These are phyloP conservation scores for Aphelenchoides avenae DNA, from an alignment of 1,140 invertebrate species.

Conservation along the genomic window DNA sequence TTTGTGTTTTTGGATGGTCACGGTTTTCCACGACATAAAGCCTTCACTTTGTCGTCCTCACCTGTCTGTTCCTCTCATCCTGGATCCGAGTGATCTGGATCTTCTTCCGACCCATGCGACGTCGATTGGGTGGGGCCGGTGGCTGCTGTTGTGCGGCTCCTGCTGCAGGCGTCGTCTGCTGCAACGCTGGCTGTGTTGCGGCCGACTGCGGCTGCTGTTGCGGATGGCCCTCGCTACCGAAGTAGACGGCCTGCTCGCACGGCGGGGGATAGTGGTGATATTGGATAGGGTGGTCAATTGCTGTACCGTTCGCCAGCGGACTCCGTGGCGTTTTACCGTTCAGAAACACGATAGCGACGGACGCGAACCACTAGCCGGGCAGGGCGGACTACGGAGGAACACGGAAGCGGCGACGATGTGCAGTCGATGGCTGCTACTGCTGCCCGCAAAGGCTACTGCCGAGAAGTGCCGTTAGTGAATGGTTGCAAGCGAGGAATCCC, in stretches of 20 bases:
- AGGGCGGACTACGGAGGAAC: too few species aligned
- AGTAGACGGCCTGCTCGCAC: background rate
- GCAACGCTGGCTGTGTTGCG: too few species aligned
- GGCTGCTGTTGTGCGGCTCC: too few species aligned
- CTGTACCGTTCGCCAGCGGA: slow-evolving; percentile 3
- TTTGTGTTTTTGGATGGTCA: background rate
- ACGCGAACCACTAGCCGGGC: too few species aligned
- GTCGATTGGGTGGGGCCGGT: slow-evolving; percentile 10
- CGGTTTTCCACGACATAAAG: background rate
- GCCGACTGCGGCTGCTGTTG: background rate
- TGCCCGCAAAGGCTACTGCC: too few species aligned
- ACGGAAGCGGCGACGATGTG: too few species aligned
- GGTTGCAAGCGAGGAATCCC: too few species aligned
- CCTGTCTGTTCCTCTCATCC: slow-evolving; percentile 58
- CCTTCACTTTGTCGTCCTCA: slow-evolving; percentile 13
- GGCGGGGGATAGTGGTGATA: background rate
- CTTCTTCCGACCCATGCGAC: slow-evolving; percentile 50
- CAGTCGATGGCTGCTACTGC: too few species aligned
- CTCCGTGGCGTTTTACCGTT: background rate
- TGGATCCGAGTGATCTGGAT: slow-evolving; percentile 59
- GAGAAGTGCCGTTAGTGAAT: too few species aligned
- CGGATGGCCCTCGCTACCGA: background rate
- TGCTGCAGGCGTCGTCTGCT: too few species aligned
- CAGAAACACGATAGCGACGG: too few species aligned
- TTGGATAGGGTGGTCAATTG: slow-evolving; percentile 6